Evolutionary conservation across 2,888 invertebrate species (phyloP).

Genomic region (Drosophila falleni): DNA sequence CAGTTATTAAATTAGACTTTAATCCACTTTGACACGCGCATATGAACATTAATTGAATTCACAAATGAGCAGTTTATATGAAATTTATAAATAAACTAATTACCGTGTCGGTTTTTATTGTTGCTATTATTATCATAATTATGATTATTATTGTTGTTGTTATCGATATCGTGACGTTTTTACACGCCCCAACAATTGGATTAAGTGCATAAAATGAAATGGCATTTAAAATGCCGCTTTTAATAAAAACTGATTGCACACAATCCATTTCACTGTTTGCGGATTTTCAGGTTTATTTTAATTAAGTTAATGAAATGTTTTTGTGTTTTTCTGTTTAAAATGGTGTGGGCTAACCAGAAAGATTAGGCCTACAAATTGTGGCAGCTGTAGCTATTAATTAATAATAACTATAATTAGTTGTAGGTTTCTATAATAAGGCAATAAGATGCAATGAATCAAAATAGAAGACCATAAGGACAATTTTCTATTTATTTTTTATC

Average conservation of each 20-base stretch:
- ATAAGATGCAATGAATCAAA: neutral
- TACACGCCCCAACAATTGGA: conserved; percentile 66
- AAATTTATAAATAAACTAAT: conserved; percentile 74
- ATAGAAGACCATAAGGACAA: neutral
- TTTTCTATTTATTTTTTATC: too few relatives aligned
- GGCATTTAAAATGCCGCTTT: conserved; percentile 60
- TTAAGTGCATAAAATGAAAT: conserved; percentile 67
- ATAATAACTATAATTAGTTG: conserved; percentile 22
- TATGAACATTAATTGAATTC: conserved; percentile 73
- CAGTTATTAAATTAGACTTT: conserved; percentile 76
- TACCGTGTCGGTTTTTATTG: conserved; percentile 53
- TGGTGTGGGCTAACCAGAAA: conserved; percentile 26
- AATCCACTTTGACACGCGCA: conserved; percentile 69
- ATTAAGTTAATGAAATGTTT: conserved; percentile 70
- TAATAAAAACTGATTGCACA: conserved; percentile 50
- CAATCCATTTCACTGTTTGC: conserved; percentile 48
- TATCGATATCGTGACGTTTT: conserved; percentile 30
- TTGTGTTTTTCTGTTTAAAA: conserved; percentile 5
- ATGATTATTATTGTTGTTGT: conserved; percentile 23
- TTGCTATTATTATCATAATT: conserved; percentile 35
- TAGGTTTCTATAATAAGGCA: neutral
- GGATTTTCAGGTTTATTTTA: conserved; percentile 66
- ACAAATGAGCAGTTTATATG: conserved; percentile 70
- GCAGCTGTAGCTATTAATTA: conserved; percentile 22
- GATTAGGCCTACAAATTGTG: conserved; percentile 25